Evolutionary conservation across 2,797 vertebrate species (phyloP).

Genomic region (Lemur catta): DNA sequence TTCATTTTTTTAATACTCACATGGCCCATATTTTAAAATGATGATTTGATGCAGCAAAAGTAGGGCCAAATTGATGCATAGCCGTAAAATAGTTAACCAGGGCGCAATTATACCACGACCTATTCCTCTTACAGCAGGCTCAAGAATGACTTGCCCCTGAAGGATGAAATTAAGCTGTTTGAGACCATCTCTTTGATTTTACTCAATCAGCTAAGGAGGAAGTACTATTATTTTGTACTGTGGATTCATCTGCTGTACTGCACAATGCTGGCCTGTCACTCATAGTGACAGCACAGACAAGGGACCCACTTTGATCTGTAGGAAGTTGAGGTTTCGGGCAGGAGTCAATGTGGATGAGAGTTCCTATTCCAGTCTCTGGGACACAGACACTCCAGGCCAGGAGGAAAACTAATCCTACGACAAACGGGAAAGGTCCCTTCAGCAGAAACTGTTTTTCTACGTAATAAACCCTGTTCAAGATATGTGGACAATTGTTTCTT

Average conservation of each 20-base stretch:
- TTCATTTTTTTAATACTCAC: conserved; percentile 8
- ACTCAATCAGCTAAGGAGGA: conserved; percentile 78
- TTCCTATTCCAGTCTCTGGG: conserved; percentile 60
- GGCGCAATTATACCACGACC: conserved; percentile 57
- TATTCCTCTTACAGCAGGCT: conserved; percentile 59
- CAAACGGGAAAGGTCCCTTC: conserved; percentile 42
- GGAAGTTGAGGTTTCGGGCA: conserved; percentile 75
- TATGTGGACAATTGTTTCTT: conserved; percentile 49
- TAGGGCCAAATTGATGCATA: background rate
- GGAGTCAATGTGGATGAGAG: conserved; percentile 71
- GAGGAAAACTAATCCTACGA: background rate
- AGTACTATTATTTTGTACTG: conserved; percentile 82
- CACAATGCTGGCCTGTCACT: conserved; percentile 81
- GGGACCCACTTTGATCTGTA: conserved; percentile 82
- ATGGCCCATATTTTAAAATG: conserved; percentile 43
- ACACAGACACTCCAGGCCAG: conserved; percentile 28
- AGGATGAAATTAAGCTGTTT: conserved; percentile 83
- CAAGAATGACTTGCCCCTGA: conserved; percentile 77
- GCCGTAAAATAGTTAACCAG: conserved; percentile 76
- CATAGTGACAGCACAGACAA: conserved; percentile 80
- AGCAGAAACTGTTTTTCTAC: conserved; percentile 34
- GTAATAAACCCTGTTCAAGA: conserved; percentile 15
- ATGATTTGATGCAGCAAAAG: background rate
- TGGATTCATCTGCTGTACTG: conserved; percentile 77
- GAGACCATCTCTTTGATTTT: conserved; percentile 84